These are phyloP conservation scores for Eupithecia inturbata DNA, from an alignment of 2,888 invertebrate species.

Conservation along the genomic window DNA sequence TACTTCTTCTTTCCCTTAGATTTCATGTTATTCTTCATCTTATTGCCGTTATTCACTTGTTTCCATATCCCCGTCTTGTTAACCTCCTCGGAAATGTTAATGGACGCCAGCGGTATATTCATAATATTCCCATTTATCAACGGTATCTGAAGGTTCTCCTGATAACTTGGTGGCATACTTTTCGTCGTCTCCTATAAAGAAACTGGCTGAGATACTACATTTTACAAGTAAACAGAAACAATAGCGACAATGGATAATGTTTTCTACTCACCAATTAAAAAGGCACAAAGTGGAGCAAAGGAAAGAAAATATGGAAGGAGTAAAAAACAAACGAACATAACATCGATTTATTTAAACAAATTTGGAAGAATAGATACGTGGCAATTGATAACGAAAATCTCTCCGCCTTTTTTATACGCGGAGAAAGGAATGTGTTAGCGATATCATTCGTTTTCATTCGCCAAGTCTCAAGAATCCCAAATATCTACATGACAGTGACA, in stretches of 20 bases:
- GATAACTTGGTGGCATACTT: conserved; percentile 77
- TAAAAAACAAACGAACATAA: conserved; percentile 56
- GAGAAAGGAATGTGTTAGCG: background rate
- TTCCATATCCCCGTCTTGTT: conserved; percentile 97
- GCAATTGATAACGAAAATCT: conserved; percentile 13
- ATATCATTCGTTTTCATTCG: conserved; percentile 2
- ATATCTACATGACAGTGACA: conserved; percentile 49
- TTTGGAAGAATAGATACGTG: conserved; percentile 26
- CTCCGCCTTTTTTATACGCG: background rate
- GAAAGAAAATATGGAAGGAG: conserved; percentile 43
- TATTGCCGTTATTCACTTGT: conserved; percentile 90
- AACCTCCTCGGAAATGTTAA: conserved; percentile 97
- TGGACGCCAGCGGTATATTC: conserved; percentile 93
- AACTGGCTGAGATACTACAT: conserved; percentile 51
- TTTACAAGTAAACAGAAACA: conserved; percentile 33
- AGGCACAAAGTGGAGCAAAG: conserved; percentile 49
- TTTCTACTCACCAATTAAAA: conserved; percentile 52
- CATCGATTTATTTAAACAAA: conserved; percentile 62
- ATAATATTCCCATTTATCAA: conserved; percentile 95
- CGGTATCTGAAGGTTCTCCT: conserved; percentile 92
- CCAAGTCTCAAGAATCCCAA: conserved; percentile 12
- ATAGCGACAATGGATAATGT: conserved; percentile 37
- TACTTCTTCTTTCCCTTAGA: conserved; percentile 61
- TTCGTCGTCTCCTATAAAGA: conserved; percentile 77
- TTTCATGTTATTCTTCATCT: conserved; percentile 67